Conservation (phyloP, 2,797 vertebrate species). For the Sebastes dallii region DNA sequence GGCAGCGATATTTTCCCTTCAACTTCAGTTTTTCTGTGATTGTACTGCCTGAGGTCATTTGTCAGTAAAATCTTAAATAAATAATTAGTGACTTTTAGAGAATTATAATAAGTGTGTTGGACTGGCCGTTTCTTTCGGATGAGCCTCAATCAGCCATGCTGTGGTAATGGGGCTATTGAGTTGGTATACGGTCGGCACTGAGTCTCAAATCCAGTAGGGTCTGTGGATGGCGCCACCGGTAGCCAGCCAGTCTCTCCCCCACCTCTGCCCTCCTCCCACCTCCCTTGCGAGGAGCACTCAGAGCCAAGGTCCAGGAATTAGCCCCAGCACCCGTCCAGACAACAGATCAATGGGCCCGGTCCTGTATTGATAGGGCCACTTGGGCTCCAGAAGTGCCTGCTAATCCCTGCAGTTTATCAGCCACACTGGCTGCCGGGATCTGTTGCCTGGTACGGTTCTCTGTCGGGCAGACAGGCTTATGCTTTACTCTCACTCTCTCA, state of each 20-base stretch:
- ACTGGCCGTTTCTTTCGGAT: not conserved
- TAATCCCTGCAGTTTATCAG: slow-evolving; percentile 84
- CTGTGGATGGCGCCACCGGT: slow-evolving; percentile 73
- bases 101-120: slow-evolving; percentile 1
- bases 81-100: not conserved
- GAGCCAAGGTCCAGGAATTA: slow-evolving; percentile 79
- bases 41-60: not conserved
- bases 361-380: slow-evolving; percentile 81
- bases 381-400: slow-evolving; percentile 80
- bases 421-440: slow-evolving; percentile 62
- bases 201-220: slow-evolving; percentile 73
- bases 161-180: slow-evolving; percentile 55
- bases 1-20: not conserved
- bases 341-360: slow-evolving; percentile 82
- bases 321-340: slow-evolving; percentile 78
- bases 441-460: slow-evolving; percentile 65
- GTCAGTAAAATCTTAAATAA: not conserved
- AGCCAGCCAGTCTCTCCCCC: slow-evolving; percentile 74
- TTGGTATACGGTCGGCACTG: slow-evolving; percentile 51
- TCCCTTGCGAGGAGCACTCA: slow-evolving; percentile 73
- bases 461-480: slow-evolving; percentile 52
- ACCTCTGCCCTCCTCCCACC: slow-evolving; percentile 57
- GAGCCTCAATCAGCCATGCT: slow-evolving; percentile 19
- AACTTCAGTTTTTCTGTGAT: not conserved
- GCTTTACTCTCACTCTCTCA: slow-evolving; percentile 24